Evolutionary conservation across 2,113 vertebrate genomes (phyloP), one percentile per base, ranked within the genome.

Genomic region (Neolamprologus kungweensis): DNA sequence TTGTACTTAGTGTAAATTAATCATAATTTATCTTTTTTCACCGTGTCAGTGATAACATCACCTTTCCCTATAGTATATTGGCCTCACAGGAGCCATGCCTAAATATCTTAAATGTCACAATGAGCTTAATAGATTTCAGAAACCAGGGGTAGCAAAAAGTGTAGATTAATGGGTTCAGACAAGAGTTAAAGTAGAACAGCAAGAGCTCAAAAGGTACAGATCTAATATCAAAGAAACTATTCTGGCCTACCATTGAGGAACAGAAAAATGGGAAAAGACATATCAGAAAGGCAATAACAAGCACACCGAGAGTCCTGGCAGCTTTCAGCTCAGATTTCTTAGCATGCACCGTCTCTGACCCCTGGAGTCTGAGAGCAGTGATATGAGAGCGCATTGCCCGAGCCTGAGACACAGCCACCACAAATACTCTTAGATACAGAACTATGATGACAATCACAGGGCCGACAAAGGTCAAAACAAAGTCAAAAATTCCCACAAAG

Each of bases 51-150:
- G 54, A 23, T 21, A 26, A 21, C 1, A 10, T 40, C 10, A 40
- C 31, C 0, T 31, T 31, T 31, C 31, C 31, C 57, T 65, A 65
- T 16, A 65, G 58, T 63, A 63, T 12, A 63, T 0, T 35, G 17
- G 58, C 5, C 2, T 63, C 17, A 35, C 58, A 0, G 6, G 31
- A 63, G 0, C 17, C 31, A 35, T 17, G 58, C 17, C 58, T 35
- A 63, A 63, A 63, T 63, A 63, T 63, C 17, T 63, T 63, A 10
- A 63, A 12, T 63, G 58, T 63, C 7, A 63, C 58, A 35, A 63
- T 63, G 4, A 63, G 31, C 17, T 63, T 63, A 0, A 63, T 35
- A 35, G 58, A 35, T 35, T 63, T 35, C 57, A 33, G 28, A 63
- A 63, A 63, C 58, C 58, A 63, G 58, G 58, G 28, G 28, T 63